Percentiles rank a stretch among this genome's conserved stretches.
phyloP scores from a whole-genome alignment of 2,113 vertebrate genomes.

The Paracanthobrama guichenoti region DNA sequence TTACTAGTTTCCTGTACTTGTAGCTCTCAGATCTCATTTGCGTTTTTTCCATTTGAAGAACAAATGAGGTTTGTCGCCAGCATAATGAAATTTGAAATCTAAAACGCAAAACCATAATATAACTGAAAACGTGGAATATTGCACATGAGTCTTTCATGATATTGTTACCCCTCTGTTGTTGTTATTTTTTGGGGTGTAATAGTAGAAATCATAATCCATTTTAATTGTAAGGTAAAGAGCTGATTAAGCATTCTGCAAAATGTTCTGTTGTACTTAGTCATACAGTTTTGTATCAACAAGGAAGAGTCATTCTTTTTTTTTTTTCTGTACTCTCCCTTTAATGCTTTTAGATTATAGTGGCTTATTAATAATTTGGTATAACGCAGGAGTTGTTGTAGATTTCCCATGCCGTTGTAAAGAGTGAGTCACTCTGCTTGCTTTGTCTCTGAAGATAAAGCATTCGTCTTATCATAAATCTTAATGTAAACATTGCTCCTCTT shows the following conservation, averaged over 20 bases:
- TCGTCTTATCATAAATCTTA: conserved; percentile 53
- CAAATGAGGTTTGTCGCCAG: too few species aligned
- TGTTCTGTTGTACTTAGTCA: neutral
- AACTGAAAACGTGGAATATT: too few species aligned
- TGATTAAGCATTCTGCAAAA: neutral
- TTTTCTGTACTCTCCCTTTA: neutral
- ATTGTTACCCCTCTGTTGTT: too few species aligned
- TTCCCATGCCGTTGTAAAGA: neutral
- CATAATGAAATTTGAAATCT: too few species aligned
- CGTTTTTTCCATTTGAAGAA: too few species aligned
- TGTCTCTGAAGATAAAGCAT: conserved; percentile 34
- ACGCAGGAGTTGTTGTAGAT: neutral
- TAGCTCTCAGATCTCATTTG: too few species aligned
- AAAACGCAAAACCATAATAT: too few species aligned
- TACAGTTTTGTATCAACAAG: neutral
- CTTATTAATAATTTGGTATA: neutral
- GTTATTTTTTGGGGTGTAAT: neutral
- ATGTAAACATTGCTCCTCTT: conserved; percentile 44
- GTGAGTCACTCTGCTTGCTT: conserved; percentile 18
- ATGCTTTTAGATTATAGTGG: neutral
- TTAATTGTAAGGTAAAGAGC: neutral
- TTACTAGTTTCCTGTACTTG: too few species aligned
- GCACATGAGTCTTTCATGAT: too few species aligned
- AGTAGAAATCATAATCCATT: neutral
- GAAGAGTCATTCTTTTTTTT: neutral